Base-by-base conservation (phyloP, 2,797 vertebrate genomes). In the Spinibarbus caldwelli region DNA sequence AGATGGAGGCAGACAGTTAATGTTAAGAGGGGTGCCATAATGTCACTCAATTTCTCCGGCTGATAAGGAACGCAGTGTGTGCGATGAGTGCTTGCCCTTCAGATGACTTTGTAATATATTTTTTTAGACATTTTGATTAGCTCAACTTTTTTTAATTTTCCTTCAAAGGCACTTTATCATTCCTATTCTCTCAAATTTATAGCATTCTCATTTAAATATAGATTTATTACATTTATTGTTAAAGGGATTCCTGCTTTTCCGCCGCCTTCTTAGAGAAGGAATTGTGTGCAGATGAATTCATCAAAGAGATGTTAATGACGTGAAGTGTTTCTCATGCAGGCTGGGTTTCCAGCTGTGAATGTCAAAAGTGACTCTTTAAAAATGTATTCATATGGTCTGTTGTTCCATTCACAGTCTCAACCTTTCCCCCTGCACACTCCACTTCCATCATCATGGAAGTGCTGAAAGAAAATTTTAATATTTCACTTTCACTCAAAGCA, bases 241-340 rank as follows among this genome's bases (percentile, higher is more conserved):
- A 6, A 43, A 59, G 12, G 47, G 17, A 59, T 59, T 62, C 52
- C 19, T 68, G 34, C 23, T 41, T 59, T 77, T 77, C 17, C 14
- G 1, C 34, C 34, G 8, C 47, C 52, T 41, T 41, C 75, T 80
- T 80, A 49, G 62, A 1, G 2, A 31, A 23, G 9, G 62, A 67
- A 36, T 34, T 47, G 21, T 80, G 43, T 80, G 43, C 26, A 67
- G 62, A 47, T 34, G 29, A 80, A 49, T 34, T 49, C 43, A 80
- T 80, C 38, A 80, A 34, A 80, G 29, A 57, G 11, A 49, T 66
- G 41, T 80, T 67, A 80, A 80, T 80, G 43, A 49, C 7, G 29
- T 23, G 62, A 88, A 92, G 87, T 91, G 91, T 92, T 91, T 89
- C 86, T 14, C 57, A 90, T 90, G 82, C 73, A 87, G 86, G 85